Evolutionary conservation across 2,888 invertebrate species (phyloP), one percentile per base, ranked within the genome.

Genomic region (Notocelia uddmanniana): DNA sequence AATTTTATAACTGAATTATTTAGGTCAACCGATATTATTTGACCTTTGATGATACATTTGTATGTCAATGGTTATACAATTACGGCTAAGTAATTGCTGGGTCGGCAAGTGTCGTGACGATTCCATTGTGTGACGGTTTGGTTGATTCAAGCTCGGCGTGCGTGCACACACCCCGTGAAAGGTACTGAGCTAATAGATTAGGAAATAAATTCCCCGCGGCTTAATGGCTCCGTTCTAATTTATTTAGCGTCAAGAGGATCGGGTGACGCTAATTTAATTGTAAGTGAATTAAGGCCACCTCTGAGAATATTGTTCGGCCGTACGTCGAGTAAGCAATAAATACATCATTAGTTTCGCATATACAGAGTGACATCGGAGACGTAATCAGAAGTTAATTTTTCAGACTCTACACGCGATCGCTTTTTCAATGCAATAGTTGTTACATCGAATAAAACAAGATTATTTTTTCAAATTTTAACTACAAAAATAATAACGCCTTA

Each of bases 221-320:
- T 85, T 89, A 89, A 88, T 87, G 85, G 85, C 80, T 83, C 81
- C 81, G 82, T 83, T 83, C 83, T 89, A 88, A 90, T 89, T 89
- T 87, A 88, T 87, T 89, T 88, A 88, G 83, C 84, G 84, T 85
- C 86, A 83, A 82, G 83, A 83, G 83, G 85, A 86, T 87, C 83
- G 84, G 84, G 85, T 87, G 87, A 88, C 88, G 83, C 81, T 88
- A 88, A 89, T 89, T 89, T 88, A 87, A 89, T 89, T 89, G 85
- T 86, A 84, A 87, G 83, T 84, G 84, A 86, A 90, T 90, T 88
- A 87, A 83, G 87, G 84, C 81, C 85, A 84, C 84, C 87, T 87
- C 83, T 77, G 85, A 85, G 86, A 83, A 85, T 85, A 83, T 81
- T 81, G 81, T 78, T 74, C 72, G 64, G 78, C 78, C 80, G 76